These are phyloP conservation scores for Pavo muticus DNA, from an alignment of 2,113 vertebrate species.

Conservation along the genomic window DNA sequence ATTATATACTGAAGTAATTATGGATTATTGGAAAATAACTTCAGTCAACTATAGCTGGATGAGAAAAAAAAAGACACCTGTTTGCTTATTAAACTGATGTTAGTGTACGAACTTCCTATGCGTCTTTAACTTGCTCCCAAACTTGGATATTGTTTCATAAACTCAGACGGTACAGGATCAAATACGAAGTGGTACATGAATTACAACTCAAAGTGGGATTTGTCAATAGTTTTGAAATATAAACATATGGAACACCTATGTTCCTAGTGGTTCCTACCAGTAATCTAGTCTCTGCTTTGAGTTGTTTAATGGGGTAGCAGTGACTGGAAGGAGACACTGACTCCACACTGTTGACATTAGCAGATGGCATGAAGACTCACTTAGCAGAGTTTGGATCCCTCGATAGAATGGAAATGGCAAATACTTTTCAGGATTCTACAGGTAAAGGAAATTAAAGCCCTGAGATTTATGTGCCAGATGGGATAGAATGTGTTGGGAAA, in stretches of 20 bases:
- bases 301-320: background rate
- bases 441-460: constrained; percentile 48
- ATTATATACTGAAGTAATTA: background rate
- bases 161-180: background rate
- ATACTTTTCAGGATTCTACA: constrained; percentile 6
- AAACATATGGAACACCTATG: background rate
- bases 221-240: background rate
- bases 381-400: background rate
- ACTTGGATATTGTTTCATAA: background rate
- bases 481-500: background rate
- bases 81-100: background rate
- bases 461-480: constrained; percentile 3
- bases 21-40: background rate
- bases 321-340: background rate
- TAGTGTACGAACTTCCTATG: background rate
- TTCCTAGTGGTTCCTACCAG: background rate
- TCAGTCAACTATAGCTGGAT: background rate
- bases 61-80: background rate
- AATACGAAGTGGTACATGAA: background rate
- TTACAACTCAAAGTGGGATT: background rate
- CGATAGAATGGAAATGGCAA: background rate
- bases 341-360: background rate
- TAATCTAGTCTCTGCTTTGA: background rate
- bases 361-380: background rate
- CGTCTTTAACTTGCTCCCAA: background rate